A percentile compares a stretch with the other conserved stretches of the same genome.
phyloP scores from a whole-genome alignment of 1,140 invertebrate species.

The Drosophila cardini region DNA sequence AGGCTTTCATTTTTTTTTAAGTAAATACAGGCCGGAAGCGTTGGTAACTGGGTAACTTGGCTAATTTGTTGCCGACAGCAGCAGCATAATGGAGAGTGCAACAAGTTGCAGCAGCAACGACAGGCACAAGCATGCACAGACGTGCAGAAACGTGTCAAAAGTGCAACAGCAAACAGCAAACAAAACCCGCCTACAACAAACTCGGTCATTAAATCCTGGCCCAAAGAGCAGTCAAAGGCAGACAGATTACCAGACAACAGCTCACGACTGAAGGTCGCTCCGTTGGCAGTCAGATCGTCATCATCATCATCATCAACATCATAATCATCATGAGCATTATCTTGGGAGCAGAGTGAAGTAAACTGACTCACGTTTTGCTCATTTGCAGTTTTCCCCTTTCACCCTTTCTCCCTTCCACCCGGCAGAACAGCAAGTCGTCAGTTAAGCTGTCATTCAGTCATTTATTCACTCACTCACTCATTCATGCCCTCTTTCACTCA shows the following conservation, averaged over 20 bases:
- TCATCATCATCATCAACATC: slow-evolving; percentile 10
- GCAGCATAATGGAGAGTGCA: slow-evolving; percentile 32
- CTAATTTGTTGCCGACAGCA: slow-evolving; percentile 35
- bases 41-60: slow-evolving; percentile 20
- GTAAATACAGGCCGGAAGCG: slow-evolving; percentile 10
- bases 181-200: slow-evolving; percentile 6
- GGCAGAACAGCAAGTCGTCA: slow-evolving; percentile 27
- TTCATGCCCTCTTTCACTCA: neutral
- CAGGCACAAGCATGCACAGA: too few relatives aligned
- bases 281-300: slow-evolving; percentile 15
- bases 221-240: slow-evolving; percentile 62
- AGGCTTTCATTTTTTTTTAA: neutral
- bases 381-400: slow-evolving; percentile 57
- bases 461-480: neutral
- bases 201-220: slow-evolving; percentile 9
- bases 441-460: slow-evolving; percentile 7
- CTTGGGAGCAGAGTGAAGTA: slow-evolving; percentile 18
- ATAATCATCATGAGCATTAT: slow-evolving; percentile 33
- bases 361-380: slow-evolving; percentile 75
- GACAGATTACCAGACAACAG: slow-evolving; percentile 49
- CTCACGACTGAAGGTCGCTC: slow-evolving; percentile 58
- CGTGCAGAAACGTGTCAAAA: slow-evolving; percentile 19
- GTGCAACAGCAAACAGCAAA: slow-evolving; percentile 19
- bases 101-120: slow-evolving; percentile 20
- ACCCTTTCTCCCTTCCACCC: slow-evolving; percentile 35